These are phyloP conservation scores for Myoxocephalus aenaeus DNA, from an alignment of 2,797 vertebrate genomes.

Conservation along the genomic window DNA sequence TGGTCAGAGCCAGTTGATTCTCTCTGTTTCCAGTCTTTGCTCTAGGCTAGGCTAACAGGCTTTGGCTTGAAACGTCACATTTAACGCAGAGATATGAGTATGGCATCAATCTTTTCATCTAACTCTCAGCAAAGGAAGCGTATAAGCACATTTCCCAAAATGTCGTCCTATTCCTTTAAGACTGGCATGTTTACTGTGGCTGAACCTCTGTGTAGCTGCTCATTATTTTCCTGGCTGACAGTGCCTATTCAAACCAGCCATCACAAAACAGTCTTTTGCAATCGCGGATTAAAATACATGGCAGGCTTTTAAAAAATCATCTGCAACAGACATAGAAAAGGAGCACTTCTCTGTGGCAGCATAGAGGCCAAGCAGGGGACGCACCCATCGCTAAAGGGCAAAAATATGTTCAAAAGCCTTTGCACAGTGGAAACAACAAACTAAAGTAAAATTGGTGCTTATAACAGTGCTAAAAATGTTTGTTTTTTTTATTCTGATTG, in stretches of 20 bases:
- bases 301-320: neutral
- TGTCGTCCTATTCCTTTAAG: neutral
- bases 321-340: neutral
- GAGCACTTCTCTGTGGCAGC: neutral
- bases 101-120: neutral
- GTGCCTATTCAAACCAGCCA: constrained; percentile 10
- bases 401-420: neutral
- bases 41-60: neutral
- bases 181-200: neutral
- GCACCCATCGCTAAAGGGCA: neutral
- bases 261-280: neutral
- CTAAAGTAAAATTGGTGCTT: neutral
- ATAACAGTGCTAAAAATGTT: neutral
- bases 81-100: neutral
- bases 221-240: constrained; percentile 5
- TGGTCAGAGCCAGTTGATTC: neutral
- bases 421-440: neutral
- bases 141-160: neutral
- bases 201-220: neutral
- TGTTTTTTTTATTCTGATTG: neutral
- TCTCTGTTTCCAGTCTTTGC: neutral
- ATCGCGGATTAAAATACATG: neutral
- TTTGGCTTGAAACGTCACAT: neutral
- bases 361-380: neutral
- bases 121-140: neutral